A percentile compares a stretch with the other conserved stretches of the same genome.
Conservation (phyloP, 2,888 invertebrate genomes). For the Callinectes sapidus region DNA sequence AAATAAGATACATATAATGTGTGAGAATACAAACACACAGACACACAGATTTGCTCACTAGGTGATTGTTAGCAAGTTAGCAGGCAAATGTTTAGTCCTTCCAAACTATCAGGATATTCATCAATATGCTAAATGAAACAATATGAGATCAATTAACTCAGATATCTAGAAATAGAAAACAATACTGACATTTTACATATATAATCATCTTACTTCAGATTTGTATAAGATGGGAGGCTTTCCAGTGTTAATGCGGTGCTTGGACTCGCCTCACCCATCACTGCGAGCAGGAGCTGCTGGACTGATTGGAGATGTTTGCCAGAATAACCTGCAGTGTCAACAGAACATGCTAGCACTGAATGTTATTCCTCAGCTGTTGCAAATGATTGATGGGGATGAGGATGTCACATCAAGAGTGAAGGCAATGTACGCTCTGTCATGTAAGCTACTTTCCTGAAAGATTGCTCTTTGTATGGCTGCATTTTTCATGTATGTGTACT, state of each 20-base stretch:
- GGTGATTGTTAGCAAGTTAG: no score
- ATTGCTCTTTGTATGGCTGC: not conserved
- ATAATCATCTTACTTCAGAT: conserved; percentile 79
- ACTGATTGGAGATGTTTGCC: conserved; percentile 86
- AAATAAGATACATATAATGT: no score
- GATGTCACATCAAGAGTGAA: conserved; percentile 81
- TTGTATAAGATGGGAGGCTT: conserved; percentile 91
- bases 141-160: conserved; percentile 23
- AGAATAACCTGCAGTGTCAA: conserved; percentile 92
- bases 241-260: conserved; percentile 82
- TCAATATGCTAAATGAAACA: not conserved
- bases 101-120: no score
- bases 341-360: conserved; percentile 80
- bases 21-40: no score
- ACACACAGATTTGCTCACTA: no score
- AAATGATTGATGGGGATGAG: conserved; percentile 80
- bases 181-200: not conserved
- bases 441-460: conserved; percentile 78
- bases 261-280: conserved; percentile 80
- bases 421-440: conserved; percentile 87
- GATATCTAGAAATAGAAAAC: not conserved
- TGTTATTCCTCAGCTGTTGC: conserved; percentile 81
- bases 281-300: conserved; percentile 82
- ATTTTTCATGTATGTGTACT: not conserved
- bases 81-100: no score